Evolutionary conservation across 2,888 invertebrate species (phyloP).

Genomic region (Gibbula magus): DNA sequence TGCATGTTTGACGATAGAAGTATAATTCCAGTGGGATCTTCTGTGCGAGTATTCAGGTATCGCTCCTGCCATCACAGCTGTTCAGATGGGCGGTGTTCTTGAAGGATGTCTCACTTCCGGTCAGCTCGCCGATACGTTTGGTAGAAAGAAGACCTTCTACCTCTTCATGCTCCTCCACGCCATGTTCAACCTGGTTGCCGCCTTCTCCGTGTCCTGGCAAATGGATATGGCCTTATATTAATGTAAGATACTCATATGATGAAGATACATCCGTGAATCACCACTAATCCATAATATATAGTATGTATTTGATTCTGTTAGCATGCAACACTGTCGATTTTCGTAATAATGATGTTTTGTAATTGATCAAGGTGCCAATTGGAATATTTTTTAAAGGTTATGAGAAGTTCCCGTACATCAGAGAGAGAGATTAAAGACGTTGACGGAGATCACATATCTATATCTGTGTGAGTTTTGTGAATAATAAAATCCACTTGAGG

Average conservation of each 20-base stretch:
- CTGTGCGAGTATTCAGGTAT: constrained; percentile 49
- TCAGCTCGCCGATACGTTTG: constrained; percentile 46
- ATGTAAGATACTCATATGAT: constrained; percentile 7
- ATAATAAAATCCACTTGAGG: too few species aligned
- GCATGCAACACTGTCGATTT: too few species aligned
- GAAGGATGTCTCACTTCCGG: constrained; percentile 48
- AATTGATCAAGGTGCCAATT: too few species aligned
- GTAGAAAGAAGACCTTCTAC: constrained; percentile 52
- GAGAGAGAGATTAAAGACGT: too few species aligned
- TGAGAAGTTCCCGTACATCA: too few species aligned
- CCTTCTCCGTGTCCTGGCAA: constrained; percentile 48
- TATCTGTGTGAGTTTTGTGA: too few species aligned
- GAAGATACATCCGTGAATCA: too few species aligned
- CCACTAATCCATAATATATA: too few species aligned
- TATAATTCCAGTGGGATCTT: constrained; percentile 46
- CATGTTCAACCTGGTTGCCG: constrained; percentile 40
- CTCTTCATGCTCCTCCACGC: constrained; percentile 35
- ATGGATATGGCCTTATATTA: constrained; percentile 50
- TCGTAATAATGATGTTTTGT: too few species aligned
- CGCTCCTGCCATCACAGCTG: constrained; percentile 47
- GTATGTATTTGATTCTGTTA: too few species aligned
- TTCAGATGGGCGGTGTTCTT: constrained; percentile 54
- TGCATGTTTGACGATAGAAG: background rate
- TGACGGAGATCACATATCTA: too few species aligned
- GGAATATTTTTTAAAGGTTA: too few species aligned